Conservation (phyloP, 2,888 invertebrate genomes). For the Priocnemis perturbator region DNA sequence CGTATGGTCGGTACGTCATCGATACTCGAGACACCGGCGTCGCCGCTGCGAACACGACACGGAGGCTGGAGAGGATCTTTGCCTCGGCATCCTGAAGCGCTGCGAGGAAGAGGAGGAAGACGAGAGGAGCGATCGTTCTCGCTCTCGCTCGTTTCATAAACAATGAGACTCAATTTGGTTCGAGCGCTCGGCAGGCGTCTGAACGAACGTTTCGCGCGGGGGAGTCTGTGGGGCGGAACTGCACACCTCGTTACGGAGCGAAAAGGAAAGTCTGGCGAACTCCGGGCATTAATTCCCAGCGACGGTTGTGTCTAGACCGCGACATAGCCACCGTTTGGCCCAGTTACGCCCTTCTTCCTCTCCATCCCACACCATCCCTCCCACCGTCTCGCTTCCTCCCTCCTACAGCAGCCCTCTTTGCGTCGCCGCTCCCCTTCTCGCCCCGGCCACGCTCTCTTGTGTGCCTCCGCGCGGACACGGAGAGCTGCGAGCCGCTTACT, state of each 20-base stretch:
- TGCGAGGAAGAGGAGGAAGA: background rate
- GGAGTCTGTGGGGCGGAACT: conserved; percentile 27
- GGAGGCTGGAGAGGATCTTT: no score
- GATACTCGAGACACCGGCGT: conserved; percentile 11
- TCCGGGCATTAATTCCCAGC: conserved; percentile 51
- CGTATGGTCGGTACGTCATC: conserved; percentile 13
- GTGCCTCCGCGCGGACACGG: conserved; percentile 28
- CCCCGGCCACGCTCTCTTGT: conserved; percentile 2
- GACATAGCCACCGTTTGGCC: conserved; percentile 59
- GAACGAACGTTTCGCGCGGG: background rate
- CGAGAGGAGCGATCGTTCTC: background rate
- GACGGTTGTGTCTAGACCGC: conserved; percentile 54
- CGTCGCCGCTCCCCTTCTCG: conserved; percentile 9
- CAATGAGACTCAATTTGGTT: background rate
- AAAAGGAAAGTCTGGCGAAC: conserved; percentile 55
- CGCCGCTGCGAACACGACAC: no score
- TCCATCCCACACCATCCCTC: conserved; percentile 23
- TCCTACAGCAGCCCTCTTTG: background rate
- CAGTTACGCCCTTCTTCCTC: conserved; percentile 54
- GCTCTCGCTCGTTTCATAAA: background rate
- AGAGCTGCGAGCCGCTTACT: conserved; percentile 27
- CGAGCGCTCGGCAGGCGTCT: no score
- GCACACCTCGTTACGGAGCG: conserved; percentile 45
- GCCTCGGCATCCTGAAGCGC: no score
- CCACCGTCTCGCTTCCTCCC: conserved; percentile 5